Base-by-base conservation (phyloP, 2,888 invertebrate genomes). In the Deilephila porcellus region DNA sequence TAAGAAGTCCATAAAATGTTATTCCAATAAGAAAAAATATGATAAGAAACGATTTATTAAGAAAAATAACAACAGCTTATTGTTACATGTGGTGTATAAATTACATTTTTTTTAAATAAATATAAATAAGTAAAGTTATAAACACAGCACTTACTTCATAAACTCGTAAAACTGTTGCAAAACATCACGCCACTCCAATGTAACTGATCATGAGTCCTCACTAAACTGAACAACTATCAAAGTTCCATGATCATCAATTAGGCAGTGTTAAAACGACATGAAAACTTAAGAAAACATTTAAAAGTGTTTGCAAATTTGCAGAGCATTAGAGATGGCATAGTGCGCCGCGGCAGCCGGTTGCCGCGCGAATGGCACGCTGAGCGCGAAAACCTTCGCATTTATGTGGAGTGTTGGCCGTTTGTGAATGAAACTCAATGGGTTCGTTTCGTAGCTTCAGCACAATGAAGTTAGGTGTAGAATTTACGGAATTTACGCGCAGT, bases 311-410 rank as follows among this genome's bases (percentile, higher is more conserved):
- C 74, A 75, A 79, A 78, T 70, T 80, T 81, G 78, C 78, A 80
- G 75, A 62, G 71, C 76, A 73, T 74, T 25, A 74, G 80, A 82
- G 45, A 80, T 76, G 75, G 74, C 78, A 74, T 70, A 83, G 81
- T 75, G 78, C 77, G 79, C 77, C 83, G 85, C 82, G 82, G 81
- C 83, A 79, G 86, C 79, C 79, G 81, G 72, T 79, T 80, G 81
- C 74, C 82, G 82, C 81, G 81, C 78, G 86, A 91, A 89, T 92
- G 91, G 87, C 90, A 88, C 84, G 88, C 89, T 91, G 87, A 79
- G 71, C 71, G 76, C 76, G 78, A 80, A 83, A 82, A 79, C 77
- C 78, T 76, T 74, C 72, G 75, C 88, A 88, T 91, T 86, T 90
- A 91, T 90, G 88, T 81, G 74, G 72, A 78, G 45, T 14, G 14